Evolutionary conservation across 2,888 invertebrate genomes (phyloP), one percentile per base, ranked within the genome.

Genomic region (Chrysopilus asiliformis): DNA sequence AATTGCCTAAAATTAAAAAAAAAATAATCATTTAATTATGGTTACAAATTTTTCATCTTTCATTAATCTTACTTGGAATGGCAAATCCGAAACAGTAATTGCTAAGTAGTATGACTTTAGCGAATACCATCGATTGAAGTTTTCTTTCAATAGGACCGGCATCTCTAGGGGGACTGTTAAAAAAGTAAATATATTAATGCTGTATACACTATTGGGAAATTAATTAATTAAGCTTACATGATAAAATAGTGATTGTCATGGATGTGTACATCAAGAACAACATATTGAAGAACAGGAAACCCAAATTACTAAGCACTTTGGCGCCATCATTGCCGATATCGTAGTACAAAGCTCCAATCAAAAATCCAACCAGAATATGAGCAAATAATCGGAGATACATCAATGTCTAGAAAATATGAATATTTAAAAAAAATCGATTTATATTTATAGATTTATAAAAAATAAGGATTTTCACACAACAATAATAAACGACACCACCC

Each of bases 181-280:
- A 31, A 26, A 8, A 24, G 4, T 15, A 27, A 26, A 17, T 34
- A 13, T 14, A 15, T 14, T 1, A 22, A 22, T 9, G 10, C 10
- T 27, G 17, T 10, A 13, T 29, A 7, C 14, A 20, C 4, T n/a
- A 4, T 8, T 28, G 8, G 17, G 30, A 2, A 5, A 3, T 24
- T 25, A 20, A 8, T 22, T 13, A 28, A 22, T 9, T 15, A 20
- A 12, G 49, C 84, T 79, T 67, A 90, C 90, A 95, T 53, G 95
- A 94, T 48, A 97, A 72, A 54, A 97, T 93, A 30, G 95, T 97
- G 52, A 95, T 94, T 59, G 95, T 97, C 83, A 97, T 90, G n/a
- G 95, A 91, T 1, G 94, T 93, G 70, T 95, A 97, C 90, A 95
- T 95, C 46, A 95, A 76, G 72, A 97, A 97, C 56, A 97, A 71